Evolutionary conservation across 1,140 invertebrate species (phyloP).

Genomic region (Pygmarrhopalites habei): DNA sequence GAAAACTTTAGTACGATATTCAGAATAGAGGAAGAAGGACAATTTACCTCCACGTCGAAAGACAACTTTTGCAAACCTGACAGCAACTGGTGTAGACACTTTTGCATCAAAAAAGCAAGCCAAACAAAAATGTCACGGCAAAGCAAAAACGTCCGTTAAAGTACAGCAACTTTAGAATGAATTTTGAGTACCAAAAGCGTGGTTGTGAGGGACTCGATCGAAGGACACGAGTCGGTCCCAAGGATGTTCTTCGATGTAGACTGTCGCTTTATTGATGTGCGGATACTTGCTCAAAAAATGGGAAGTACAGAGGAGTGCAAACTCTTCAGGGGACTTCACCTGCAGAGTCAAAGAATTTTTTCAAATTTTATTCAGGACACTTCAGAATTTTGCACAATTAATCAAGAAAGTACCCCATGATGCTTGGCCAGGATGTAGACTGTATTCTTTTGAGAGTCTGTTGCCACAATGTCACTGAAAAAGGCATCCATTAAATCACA

Average conservation of each 20-base stretch:
- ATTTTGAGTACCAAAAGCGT: too few relatives aligned
- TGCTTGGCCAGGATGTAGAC: constrained; percentile 71
- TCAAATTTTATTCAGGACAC: too few relatives aligned
- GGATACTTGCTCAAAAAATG: constrained; percentile 65
- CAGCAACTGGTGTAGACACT: constrained; percentile 57
- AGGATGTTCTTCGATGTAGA: constrained; percentile 61
- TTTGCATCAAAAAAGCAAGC: too few relatives aligned
- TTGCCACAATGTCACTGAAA: constrained; percentile 65
- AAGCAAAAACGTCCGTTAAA: too few relatives aligned
- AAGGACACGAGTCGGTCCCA: constrained; percentile 61
- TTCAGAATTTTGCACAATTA: too few relatives aligned
- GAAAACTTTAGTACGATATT: too few relatives aligned
- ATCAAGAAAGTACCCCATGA: too few relatives aligned
- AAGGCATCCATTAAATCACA: too few relatives aligned
- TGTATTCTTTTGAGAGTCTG: constrained; percentile 74
- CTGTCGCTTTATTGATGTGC: constrained; percentile 59
- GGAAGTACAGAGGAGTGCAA: constrained; percentile 58
- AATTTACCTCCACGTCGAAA: constrained; percentile 57
- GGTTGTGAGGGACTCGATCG: constrained; percentile 56
- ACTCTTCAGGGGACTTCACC: constrained; percentile 62
- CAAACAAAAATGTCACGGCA: too few relatives aligned
- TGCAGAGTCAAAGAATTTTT: too few relatives aligned
- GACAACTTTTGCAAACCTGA: constrained; percentile 57
- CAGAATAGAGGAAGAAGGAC: too few relatives aligned
- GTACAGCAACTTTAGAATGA: too few relatives aligned